Evolutionary conservation across 2,797 vertebrate species (phyloP), one percentile per base, ranked within the genome.

Genomic region (Balearica regulorum): DNA sequence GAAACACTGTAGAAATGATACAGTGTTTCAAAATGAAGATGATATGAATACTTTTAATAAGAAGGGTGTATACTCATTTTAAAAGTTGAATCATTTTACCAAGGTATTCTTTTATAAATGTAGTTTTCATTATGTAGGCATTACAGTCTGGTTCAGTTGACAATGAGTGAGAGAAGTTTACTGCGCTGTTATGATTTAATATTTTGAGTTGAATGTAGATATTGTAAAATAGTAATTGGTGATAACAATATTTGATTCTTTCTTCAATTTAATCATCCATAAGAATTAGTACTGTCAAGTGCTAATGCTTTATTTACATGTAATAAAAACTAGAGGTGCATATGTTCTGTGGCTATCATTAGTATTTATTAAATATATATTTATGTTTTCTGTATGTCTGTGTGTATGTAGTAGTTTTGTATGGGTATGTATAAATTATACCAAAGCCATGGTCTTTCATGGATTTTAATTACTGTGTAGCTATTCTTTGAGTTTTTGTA

Each of bases 161-260:
- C 76, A 95, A 83, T 93, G 73, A 93, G 60, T 95, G 87, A 80
- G 64, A 49, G 69, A 64, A 86, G 69, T 77, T 46, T 94, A 91
- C 83, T 46, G 93, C 96, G 31, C 72, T 94, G 94, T 94, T 94
- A 87, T 33, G 64, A 90, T 96, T 94, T 55, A n/a, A 37, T 58
- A 44, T 76, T 92, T 54, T 69, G 75, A 82, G 64, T 96, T 79
- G 10, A 46, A 35, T 65, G 58, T 70, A 33, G 33, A 22, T 69
- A 57, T 7, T 82, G 48, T 90, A 72, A 70, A 85, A 76, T 44
- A 73, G 61, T 84, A 84, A 70, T 44, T 95, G 51, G 21, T 41
- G 57, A 92, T 87, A 89, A 29, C 25, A 13, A 4, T 48, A 28
- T 53, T 46, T 54, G 75, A 76, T 55, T 88, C 65, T 78, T 86